These are phyloP conservation scores for Drosophila buzzatii DNA, from an alignment of 2,888 invertebrate genomes.

Conservation along the genomic window DNA sequence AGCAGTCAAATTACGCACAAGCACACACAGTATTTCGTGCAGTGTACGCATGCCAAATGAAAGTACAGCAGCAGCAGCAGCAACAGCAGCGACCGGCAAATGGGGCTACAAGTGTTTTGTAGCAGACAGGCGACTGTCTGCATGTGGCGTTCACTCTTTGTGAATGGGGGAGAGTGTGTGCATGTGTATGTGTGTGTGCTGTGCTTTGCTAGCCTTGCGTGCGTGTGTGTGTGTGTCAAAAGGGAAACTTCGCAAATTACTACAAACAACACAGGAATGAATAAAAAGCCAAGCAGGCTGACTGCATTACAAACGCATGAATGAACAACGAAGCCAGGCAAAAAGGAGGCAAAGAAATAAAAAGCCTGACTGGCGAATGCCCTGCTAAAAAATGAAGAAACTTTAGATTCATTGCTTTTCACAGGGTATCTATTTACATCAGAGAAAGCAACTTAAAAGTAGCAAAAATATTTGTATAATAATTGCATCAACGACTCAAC, in stretches of 20 bases:
- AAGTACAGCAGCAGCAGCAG: constrained; percentile 23
- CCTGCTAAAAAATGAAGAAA: not conserved
- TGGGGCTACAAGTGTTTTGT: constrained; percentile 72
- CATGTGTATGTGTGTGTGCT: not conserved
- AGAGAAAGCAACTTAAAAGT: too few relatives aligned
- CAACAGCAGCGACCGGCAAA: constrained; percentile 32
- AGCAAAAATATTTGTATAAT: too few relatives aligned
- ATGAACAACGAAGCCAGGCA: constrained; percentile 48
- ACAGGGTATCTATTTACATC: too few relatives aligned
- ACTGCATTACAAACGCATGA: constrained; percentile 69
- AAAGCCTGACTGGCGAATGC: constrained; percentile 17
- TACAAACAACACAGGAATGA: constrained; percentile 52
- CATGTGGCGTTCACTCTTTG: not conserved
- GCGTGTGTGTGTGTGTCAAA: constrained; percentile 45
- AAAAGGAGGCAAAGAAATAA: constrained; percentile 5
- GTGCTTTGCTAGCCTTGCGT: not conserved
- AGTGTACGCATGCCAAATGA: constrained; percentile 44
- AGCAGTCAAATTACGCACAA: constrained; percentile 40
- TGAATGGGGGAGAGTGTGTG: not conserved
- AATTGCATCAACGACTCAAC: too few relatives aligned
- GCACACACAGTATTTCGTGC: constrained; percentile 33
- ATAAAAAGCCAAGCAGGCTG: constrained; percentile 34
- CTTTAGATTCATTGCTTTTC: too few relatives aligned
- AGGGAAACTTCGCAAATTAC: constrained; percentile 76
- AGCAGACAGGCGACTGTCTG: constrained; percentile 46